Conservation (phyloP, 2,797 vertebrate species). For the Macrochelys suwanniensis region DNA sequence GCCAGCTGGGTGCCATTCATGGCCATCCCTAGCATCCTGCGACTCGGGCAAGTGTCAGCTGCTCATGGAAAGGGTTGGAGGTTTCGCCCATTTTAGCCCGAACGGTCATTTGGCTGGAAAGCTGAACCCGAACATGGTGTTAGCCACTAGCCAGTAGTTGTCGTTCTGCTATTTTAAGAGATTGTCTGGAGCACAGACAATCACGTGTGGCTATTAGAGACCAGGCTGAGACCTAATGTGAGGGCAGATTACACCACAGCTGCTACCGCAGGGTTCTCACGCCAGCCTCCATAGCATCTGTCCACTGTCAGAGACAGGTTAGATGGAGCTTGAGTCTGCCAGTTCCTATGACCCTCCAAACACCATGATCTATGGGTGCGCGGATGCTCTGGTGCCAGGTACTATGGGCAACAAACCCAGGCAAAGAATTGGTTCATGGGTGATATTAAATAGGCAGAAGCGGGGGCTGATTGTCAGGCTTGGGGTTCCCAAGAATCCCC, state of each 20-base stretch:
- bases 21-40: not conserved
- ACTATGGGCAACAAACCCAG: not conserved
- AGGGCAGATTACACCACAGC: not conserved
- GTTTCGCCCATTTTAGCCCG: not conserved
- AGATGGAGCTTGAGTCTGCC: not conserved
- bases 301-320: not conserved
- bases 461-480: not conserved
- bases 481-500: accelerated
- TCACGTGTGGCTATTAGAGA: not conserved
- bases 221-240: not conserved
- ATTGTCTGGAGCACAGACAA: not conserved
- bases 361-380: not conserved
- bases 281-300: no score
- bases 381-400: no score
- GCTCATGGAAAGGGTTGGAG: not conserved
- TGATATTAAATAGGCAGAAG: not conserved
- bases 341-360: not conserved
- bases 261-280: not conserved
- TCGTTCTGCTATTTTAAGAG: not conserved
- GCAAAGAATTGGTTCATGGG: not conserved
- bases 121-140: not conserved
- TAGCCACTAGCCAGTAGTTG: not conserved
- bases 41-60: not conserved
- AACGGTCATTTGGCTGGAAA: not conserved
- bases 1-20: not conserved